Base-by-base conservation (phyloP, 2,113 vertebrate species). In the Thunnus thynnus region DNA sequence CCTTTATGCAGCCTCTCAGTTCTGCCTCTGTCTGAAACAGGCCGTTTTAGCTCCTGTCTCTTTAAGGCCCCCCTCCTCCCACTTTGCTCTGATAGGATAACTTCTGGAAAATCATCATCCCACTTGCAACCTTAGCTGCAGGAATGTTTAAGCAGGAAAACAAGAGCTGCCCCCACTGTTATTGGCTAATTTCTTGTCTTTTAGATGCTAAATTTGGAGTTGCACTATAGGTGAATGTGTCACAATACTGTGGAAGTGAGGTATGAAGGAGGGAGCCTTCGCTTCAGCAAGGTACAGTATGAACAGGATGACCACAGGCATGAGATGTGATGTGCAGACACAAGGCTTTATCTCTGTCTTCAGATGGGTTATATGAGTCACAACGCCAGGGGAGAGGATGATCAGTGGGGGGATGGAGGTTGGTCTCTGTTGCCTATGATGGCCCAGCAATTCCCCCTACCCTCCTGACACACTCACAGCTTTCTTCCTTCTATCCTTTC, bases 291-390 rank as follows among this genome's bases (percentile, higher is more conserved):
- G 61, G 52, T 71, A 63, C 2, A 41, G 69, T 69, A 0, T 36
- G 22, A 66, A 83, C 71, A 52, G 77, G 69, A 76, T 80, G 82
- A 82, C 70, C 72, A 65, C 44, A 16, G 75, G 73, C 66, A 18
- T 27, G 72, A 56, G 71, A 78, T 46, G 70, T 16, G 30, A 74
- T 54, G 55, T 72, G 74, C 64, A 58, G 52, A 83, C 83, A 82
- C 78, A 36, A 22, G 67, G 80, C n/a, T 83, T 86, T 76, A 82
- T 91, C 87, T 85, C 44, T 72, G 82, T 72, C 76, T 83, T 91
- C 86, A 87, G 67, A 87, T 56, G 77, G 80, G 54, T 52, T 64
- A 27, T 18, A 14, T 89, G 91, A 92, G 84, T 89, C 86, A 88
- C 71, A 67, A 12, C 72, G 36, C 76, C 83, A 67, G 20, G 25